Conservation (phyloP, 2,113 vertebrate species). For the Dipodomys spectabilis region DNA sequence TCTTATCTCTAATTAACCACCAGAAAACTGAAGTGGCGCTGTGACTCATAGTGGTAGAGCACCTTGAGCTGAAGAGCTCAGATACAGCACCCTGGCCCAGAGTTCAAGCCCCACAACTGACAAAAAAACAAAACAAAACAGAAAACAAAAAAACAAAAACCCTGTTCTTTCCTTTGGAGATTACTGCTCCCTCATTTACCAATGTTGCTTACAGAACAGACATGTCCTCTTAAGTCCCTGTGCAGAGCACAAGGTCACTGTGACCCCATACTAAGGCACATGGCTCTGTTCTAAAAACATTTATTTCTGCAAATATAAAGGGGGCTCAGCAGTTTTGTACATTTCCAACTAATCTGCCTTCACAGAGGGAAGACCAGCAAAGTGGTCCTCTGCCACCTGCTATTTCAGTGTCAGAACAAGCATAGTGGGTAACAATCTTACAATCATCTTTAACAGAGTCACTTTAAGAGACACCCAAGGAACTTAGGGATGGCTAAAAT, state of each 20-base stretch:
- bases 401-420: slow-evolving; percentile 55
- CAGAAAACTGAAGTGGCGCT: no score
- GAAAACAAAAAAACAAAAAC: no score
- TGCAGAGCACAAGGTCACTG: background rate
- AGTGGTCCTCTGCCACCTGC: slow-evolving; percentile 51
- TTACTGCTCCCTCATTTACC: background rate
- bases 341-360: slow-evolving; percentile 65
- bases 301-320: slow-evolving; percentile 10
- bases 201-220: background rate
- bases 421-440: slow-evolving; percentile 71
- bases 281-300: background rate
- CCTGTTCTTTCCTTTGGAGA: background rate
- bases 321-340: background rate
- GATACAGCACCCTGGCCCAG: no score
- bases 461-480: slow-evolving; percentile 84
- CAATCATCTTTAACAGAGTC: slow-evolving; percentile 75
- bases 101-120: no score
- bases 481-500: slow-evolving; percentile 79
- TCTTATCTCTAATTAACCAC: no score
- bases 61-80: no score
- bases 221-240: background rate
- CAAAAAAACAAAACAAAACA: no score
- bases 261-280: background rate
- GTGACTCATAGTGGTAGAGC: no score
- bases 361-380: slow-evolving; percentile 32